phyloP scores from a whole-genome alignment of 2,888 invertebrate species.

The Drosophila setosimentum region DNA sequence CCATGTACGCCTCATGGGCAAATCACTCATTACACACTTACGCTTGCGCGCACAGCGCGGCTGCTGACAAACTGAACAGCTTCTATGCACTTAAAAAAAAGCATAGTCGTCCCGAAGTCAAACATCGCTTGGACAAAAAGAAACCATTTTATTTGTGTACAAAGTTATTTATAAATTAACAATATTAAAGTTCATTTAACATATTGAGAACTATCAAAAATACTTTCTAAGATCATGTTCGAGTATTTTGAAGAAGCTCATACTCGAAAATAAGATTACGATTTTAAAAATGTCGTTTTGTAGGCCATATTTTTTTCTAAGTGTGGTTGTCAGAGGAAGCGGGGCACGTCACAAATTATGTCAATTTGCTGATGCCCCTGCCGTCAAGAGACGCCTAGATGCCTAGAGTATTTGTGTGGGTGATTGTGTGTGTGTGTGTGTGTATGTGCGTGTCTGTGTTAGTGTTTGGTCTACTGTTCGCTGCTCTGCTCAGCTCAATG shows the following conservation, averaged over 20 bases:
- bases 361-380: constrained; percentile 70
- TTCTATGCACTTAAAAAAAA: not conserved
- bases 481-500: constrained; percentile 17
- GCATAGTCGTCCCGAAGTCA: not conserved
- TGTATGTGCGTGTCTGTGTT: constrained; percentile 15
- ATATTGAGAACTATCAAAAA: not conserved
- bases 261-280: not conserved
- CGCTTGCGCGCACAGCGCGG: constrained; percentile 60
- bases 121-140: not conserved
- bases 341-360: constrained; percentile 73
- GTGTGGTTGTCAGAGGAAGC: constrained; percentile 7
- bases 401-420: constrained; percentile 23
- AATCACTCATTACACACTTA: constrained; percentile 80
- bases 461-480: constrained; percentile 36
- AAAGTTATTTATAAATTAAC: not conserved
- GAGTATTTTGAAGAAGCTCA: not conserved
- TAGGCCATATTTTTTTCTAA: not conserved
- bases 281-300: not conserved
- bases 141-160: not conserved
- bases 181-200: not conserved
- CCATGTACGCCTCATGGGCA: constrained; percentile 68
- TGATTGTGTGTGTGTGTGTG: not conserved
- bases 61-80: constrained; percentile 28
- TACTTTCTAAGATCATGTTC: too few species aligned
- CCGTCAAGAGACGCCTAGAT: constrained; percentile 35